Evolutionary conservation across 2,888 invertebrate species (phyloP), one percentile per base, ranked within the genome.

Genomic region (Meiosimyza decipiens): DNA sequence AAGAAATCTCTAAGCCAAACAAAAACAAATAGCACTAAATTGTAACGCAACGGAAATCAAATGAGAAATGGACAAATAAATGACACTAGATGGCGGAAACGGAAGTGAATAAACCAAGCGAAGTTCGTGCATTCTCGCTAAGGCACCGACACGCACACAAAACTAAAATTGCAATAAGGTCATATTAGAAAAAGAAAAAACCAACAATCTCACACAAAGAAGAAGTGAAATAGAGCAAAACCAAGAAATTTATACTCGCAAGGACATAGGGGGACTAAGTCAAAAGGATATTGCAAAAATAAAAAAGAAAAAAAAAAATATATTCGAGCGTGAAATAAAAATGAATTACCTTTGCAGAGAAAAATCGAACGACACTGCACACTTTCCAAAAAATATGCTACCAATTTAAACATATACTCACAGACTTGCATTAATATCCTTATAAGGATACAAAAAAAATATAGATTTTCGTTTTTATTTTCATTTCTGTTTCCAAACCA

Each of bases 291-390:
- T 22, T n/a, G 9, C 54, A 22, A 16, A 66, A 6, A 47, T n/a
- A 33, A 9, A 15, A 5, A 11, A 33, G 1, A 40, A 40, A 40
- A 2, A 52, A 55, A 16, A 54, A 33, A 66, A 54, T 9, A 66
- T 47, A 66, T 55, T 66, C 55, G 40, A 66, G 66, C 54, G 66
- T 54, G 55, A 66, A 66, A 55, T 66, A 68, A 68, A 68, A 47
- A 28, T 47, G 54, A 54, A 52, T 22, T 40, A 54, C 54, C 54
- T 55, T 66, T 16, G 40, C 6, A 9, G 40, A 40, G 33, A 55
- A 54, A 66, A 47, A 33, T 28, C 15, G 57, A 50, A 40, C 9
- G 40, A 9, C 40, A 40, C 9, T 40, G 40, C 9, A 40, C 40
- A 40, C 40, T 40, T 40, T 40, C 9, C 51, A 52, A 51, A 11